Conservation (phyloP, 1,140 invertebrate species). For the Melanaphis sacchari region DNA sequence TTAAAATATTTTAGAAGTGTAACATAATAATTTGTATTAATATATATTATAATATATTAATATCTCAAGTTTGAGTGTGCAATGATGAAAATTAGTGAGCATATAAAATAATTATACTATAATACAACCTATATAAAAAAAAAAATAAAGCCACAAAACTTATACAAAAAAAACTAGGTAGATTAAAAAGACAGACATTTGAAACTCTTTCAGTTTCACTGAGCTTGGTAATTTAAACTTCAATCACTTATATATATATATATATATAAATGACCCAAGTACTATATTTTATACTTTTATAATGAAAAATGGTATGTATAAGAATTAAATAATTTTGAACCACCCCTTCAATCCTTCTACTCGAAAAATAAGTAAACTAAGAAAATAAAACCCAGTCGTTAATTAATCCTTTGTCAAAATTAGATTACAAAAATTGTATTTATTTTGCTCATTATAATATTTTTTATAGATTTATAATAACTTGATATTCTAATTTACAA, state of each 20-base stretch:
- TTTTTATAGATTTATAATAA: not conserved
- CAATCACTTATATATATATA: not conserved
- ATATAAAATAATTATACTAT: not conserved
- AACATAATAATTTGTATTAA: not conserved
- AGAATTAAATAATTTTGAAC: not conserved
- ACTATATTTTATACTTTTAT: not conserved
- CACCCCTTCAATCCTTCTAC: not conserved
- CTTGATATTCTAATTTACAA: not conserved
- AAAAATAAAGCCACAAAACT: not conserved
- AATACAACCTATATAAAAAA: not conserved
- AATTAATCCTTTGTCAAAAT: not conserved
- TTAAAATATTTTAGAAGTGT: not conserved
- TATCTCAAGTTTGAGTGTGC: too few species aligned
- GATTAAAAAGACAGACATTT: not conserved
- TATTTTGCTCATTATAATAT: not conserved
- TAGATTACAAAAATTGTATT: not conserved
- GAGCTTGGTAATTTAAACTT: not conserved
- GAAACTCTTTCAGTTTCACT: not conserved
- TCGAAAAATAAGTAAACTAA: not conserved
- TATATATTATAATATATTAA: not conserved
- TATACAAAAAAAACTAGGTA: not conserved
- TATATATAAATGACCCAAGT: not conserved
- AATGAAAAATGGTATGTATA: not conserved
- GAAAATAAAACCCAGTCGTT: not conserved
- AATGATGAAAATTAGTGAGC: too few species aligned